These are phyloP conservation scores for Hyalella azteca DNA, from an alignment of 2,888 invertebrate genomes.

Conservation along the genomic window DNA sequence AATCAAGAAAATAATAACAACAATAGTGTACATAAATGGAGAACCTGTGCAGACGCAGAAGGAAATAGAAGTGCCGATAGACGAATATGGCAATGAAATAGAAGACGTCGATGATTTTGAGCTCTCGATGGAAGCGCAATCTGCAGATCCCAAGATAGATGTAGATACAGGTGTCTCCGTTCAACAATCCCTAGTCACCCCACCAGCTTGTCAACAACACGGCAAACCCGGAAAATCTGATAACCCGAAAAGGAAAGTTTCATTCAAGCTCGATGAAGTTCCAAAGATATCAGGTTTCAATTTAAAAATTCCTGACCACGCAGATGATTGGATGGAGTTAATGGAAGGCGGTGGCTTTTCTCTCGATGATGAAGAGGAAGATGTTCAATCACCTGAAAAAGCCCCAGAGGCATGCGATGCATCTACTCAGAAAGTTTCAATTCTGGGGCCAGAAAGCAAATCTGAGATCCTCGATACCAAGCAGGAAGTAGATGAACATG, in stretches of 20 bases:
- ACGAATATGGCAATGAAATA: conserved; percentile 37
- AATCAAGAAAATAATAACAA: conserved; percentile 40
- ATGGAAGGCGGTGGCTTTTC: conserved; percentile 47
- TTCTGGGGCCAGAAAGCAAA: no score
- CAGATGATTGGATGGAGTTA: conserved; percentile 54
- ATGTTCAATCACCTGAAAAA: neutral
- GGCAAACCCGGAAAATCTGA: neutral
- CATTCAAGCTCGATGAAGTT: neutral
- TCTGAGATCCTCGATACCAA: no score
- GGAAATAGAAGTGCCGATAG: conserved; percentile 40
- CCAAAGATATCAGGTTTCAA: neutral
- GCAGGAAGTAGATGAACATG: neutral
- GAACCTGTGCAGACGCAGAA: conserved; percentile 39
- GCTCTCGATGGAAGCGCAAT: no score
- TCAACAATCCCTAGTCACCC: no score
- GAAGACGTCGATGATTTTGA: neutral
- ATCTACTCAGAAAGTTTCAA: no score
- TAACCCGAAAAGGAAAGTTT: neutral
- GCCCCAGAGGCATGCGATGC: no score
- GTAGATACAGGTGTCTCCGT: no score
- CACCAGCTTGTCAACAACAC: no score
- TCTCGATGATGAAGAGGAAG: conserved; percentile 49
- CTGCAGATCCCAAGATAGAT: no score
- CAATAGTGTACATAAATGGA: conserved; percentile 24
- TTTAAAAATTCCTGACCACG: conserved; percentile 49